Evolutionary conservation across 1,140 invertebrate species (phyloP), one percentile per base, ranked within the genome.

Genomic region (Leptinotarsa lineolata): DNA sequence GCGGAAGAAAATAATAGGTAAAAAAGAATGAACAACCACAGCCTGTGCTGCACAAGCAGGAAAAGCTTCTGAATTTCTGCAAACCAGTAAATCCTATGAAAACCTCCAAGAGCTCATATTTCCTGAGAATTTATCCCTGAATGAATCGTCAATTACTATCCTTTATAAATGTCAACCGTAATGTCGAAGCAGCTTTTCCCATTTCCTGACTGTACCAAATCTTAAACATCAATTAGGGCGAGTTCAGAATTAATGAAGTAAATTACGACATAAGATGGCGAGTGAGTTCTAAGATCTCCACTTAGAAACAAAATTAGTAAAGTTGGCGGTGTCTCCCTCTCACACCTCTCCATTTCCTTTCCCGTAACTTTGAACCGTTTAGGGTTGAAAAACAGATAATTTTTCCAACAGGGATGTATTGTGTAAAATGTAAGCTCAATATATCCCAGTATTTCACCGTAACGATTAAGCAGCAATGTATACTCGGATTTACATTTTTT

Each of bases 161-260:
- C 8, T 54, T n/a, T 4, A 54, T n/a, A n/a, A 54, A 15, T n/a
- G 48, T 16, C 48, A 18, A 54, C n/a, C 48, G n/a, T 54, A 54
- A 54, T 54, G n/a, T 54, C 48, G 15, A 16, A 54, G 48, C 48
- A 16, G 48, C 15, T 15, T 54, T 15, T 54, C 48, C 16, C 48
- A 54, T 54, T 54, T 15, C 48, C 48, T 54, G 48, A 54, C 48
- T 54, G 48, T 45, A 74, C 76, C 72, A 65, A 73, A 76, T 79
- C 76, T 79, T 79, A 77, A 77, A 79, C 78, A 76, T 76, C 73
- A 79, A 79, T 77, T 76, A 78, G 74, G 77, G 79, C 76, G 75
- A 76, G 73, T 79, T 79, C 75, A 74, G 66, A 76, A 76, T 71
- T 77, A 77, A 77, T 77, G 76, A 76, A 76, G 68, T 79, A 73